Evolutionary conservation across 1,140 invertebrate genomes (phyloP).

Genomic region (Drosophila quadrilineata): DNA sequence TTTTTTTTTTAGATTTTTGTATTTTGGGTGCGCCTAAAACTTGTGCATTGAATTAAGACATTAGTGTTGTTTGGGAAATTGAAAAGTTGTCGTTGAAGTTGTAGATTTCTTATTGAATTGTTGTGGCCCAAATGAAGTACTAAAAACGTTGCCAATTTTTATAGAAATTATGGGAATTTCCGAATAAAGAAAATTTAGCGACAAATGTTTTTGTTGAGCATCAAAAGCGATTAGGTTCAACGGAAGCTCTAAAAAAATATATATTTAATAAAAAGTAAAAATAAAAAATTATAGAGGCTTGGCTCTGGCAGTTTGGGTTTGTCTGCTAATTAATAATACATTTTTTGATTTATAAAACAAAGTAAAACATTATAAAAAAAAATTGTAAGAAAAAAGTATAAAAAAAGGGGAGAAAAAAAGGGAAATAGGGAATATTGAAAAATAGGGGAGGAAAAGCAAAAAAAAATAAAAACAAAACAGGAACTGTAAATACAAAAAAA

Average conservation of each 20-base stretch:
- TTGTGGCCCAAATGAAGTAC: neutral
- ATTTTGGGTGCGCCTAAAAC: constrained; percentile 7
- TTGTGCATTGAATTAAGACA: constrained; percentile 24
- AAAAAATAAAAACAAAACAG: no score
- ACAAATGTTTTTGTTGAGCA: neutral
- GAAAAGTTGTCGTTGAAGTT: no score
- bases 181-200: neutral
- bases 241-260: neutral
- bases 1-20: neutral
- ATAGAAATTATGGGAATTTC: neutral
- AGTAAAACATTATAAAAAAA: no score
- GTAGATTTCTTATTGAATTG: constrained; percentile 14
- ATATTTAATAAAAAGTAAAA: neutral
- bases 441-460: no score
- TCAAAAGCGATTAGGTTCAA: no score
- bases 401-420: no score
- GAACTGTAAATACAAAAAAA: no score
- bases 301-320: neutral
- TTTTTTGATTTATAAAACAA: no score
- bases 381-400: no score
- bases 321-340: no score
- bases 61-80: constrained; percentile 10
- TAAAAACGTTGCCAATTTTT: neutral
- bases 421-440: no score
- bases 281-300: neutral